Conservation (phyloP, 2,888 invertebrate genomes). For the Synergus gifuensis region DNA sequence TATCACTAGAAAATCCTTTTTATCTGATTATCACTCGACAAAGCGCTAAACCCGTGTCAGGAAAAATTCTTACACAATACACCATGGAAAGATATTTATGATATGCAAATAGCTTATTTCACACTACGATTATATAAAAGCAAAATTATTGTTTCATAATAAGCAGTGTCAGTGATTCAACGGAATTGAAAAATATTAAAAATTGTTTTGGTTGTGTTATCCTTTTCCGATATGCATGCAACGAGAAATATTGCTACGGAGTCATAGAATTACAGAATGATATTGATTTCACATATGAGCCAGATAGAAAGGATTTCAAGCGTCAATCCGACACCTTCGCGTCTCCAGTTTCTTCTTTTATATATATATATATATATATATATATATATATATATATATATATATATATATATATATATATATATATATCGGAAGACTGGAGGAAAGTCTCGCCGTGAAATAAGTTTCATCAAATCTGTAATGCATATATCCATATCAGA, state of each 20-base stretch:
- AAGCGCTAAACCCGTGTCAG: neutral
- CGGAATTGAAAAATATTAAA: neutral
- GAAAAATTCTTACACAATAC: neutral
- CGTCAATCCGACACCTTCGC: slow-evolving; percentile 33
- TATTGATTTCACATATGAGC: slow-evolving; percentile 37
- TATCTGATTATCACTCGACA: neutral
- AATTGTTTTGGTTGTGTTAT: slow-evolving; percentile 1
- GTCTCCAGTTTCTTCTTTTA: slow-evolving; percentile 32
- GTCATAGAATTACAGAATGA: slow-evolving; percentile 25
- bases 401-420: neutral
- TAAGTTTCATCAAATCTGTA: slow-evolving; percentile 23
- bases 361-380: neutral
- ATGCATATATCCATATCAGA: neutral
- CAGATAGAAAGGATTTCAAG: slow-evolving; percentile 33
- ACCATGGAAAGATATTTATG: neutral
- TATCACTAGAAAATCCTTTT: neutral
- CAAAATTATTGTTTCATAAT: slow-evolving; percentile 21
- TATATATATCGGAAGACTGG: neutral
- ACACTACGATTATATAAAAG: slow-evolving; percentile 15
- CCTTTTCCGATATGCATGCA: slow-evolving; percentile 25
- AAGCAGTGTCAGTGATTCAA: neutral
- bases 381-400: neutral
- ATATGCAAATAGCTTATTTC: neutral
- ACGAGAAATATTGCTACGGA: neutral
- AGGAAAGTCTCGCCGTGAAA: neutral